Evolutionary conservation across 1,140 invertebrate species (phyloP).

Genomic region (Drosophila fuyamai): DNA sequence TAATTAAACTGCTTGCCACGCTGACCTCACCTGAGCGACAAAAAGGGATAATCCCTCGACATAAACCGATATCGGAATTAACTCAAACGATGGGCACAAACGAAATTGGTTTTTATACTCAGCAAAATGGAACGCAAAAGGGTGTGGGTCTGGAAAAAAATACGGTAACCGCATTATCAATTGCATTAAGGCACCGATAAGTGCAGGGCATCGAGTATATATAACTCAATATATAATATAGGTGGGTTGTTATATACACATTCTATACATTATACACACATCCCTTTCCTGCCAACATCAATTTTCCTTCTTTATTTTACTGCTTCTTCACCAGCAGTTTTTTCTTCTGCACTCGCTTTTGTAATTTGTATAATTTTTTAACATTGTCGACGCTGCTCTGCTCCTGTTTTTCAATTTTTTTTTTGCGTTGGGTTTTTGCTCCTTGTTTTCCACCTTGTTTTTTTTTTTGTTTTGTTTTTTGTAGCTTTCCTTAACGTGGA

Average conservation of each 20-base stretch:
- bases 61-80: constrained; percentile 31
- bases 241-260: neutral
- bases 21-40: constrained; percentile 5
- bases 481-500: constrained; percentile 57
- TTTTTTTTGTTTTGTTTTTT: constrained; percentile 52
- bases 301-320: constrained; percentile 33
- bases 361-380: constrained; percentile 80
- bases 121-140: constrained; percentile 1
- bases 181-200: constrained; percentile 41
- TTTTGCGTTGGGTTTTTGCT: constrained; percentile 33
- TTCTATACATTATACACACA: constrained; percentile 15
- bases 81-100: constrained; percentile 31
- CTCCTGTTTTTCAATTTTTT: constrained; percentile 19
- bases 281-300: constrained; percentile 45
- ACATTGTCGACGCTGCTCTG: constrained; percentile 58
- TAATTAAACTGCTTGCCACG: constrained; percentile 9
- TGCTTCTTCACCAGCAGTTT: constrained; percentile 32
- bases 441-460: constrained; percentile 16
- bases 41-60: constrained; percentile 34
- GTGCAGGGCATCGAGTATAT: constrained; percentile 15
- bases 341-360: constrained; percentile 56
- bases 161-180: constrained; percentile 45
- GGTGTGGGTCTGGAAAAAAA: neutral
- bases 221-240: constrained; percentile 5
- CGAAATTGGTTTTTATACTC: constrained; percentile 18